phyloP scores from a whole-genome alignment of 1,140 invertebrate genomes.

The Ylistrum balloti region DNA sequence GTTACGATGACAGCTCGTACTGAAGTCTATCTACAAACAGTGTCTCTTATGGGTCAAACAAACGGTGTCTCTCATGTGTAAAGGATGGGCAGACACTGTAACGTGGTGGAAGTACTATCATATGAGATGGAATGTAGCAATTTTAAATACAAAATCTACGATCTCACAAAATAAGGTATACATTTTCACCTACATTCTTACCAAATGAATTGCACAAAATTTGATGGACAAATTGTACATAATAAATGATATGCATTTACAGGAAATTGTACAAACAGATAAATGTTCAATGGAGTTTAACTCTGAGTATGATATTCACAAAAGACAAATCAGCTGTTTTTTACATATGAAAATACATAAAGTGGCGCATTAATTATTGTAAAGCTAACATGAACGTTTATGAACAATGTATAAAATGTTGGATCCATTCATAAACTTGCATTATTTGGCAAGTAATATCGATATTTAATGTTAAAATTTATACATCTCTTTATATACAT shows the following conservation, averaged over 20 bases:
- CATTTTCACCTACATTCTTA: constrained; percentile 11
- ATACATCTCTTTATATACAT: not conserved
- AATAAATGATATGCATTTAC: not conserved
- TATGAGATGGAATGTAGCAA: not conserved
- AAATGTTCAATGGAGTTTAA: not conserved
- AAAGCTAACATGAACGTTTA: not conserved
- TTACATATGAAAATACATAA: not conserved
- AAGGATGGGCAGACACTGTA: not conserved
- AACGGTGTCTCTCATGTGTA: not conserved
- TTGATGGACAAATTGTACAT: not conserved
- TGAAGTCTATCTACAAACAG: not conserved
- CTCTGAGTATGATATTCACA: not conserved
- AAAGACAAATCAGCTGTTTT: not conserved
- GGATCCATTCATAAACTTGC: not conserved
- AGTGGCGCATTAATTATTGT: not conserved
- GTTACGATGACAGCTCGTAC: not conserved
- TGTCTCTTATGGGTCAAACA: no score
- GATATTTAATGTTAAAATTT: not conserved
- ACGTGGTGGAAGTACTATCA: no score
- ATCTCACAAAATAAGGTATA: not conserved
- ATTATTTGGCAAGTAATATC: not conserved
- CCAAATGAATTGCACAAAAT: not conserved
- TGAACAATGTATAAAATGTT: not conserved
- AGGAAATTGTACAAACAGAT: not conserved
- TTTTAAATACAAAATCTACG: not conserved